phyloP scores from a whole-genome alignment of 2,113 vertebrate genomes.

The Dromaius novaehollandiae region DNA sequence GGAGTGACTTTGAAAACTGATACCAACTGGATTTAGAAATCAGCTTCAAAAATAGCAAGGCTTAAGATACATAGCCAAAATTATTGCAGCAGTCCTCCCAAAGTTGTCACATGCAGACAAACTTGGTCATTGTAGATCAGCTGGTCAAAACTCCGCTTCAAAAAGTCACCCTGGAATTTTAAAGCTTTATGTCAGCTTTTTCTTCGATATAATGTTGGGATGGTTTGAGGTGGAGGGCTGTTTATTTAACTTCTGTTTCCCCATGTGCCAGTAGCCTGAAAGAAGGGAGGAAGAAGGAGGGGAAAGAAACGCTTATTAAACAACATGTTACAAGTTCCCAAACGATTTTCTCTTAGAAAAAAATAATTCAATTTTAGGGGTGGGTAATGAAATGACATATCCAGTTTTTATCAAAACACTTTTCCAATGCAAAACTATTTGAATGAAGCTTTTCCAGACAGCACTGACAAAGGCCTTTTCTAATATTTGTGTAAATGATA shows the following conservation, averaged over 20 bases:
- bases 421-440: neutral
- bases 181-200: neutral
- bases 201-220: neutral
- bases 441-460: neutral
- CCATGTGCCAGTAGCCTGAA: neutral
- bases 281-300: neutral
- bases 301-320: neutral
- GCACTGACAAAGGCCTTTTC: neutral
- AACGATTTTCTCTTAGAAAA: neutral
- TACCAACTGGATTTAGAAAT: neutral
- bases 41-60: neutral
- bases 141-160: neutral
- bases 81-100: neutral
- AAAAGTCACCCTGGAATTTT: neutral
- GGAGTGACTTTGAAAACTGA: neutral
- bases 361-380: neutral
- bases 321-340: neutral
- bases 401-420: neutral
- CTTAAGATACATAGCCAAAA: neutral
- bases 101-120: neutral
- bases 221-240: neutral
- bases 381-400: neutral
- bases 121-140: neutral
- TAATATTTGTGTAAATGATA: neutral
- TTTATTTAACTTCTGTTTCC: neutral